These are phyloP conservation scores for Amorpha juglandis DNA, from an alignment of 2,888 invertebrate species.

Conservation along the genomic window DNA sequence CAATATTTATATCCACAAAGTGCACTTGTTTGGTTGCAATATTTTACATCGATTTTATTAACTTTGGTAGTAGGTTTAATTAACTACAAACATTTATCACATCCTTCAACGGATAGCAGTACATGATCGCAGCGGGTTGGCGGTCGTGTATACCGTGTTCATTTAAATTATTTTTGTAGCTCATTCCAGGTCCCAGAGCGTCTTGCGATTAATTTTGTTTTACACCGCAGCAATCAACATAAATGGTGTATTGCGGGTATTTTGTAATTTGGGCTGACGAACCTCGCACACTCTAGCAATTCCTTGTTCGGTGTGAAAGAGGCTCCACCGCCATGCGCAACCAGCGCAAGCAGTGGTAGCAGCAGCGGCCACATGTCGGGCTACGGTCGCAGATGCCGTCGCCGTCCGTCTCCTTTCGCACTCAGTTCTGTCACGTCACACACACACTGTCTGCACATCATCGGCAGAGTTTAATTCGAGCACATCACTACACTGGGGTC, in stretches of 20 bases:
- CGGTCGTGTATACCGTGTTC: conserved; percentile 59
- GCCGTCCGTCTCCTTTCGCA: conserved; percentile 62
- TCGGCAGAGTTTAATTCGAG: conserved; percentile 57
- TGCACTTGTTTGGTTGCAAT: neutral
- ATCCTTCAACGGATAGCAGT: neutral
- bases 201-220: conserved; percentile 38
- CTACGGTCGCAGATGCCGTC: conserved; percentile 63
- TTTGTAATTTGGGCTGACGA: conserved; percentile 48
- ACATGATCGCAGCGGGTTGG: conserved; percentile 35
- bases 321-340: conserved; percentile 68
- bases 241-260: conserved; percentile 2
- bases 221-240: conserved; percentile 15
- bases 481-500: conserved; percentile 70
- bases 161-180: conserved; percentile 78
- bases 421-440: conserved; percentile 67
- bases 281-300: conserved; percentile 80
- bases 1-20: neutral
- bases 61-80: neutral
- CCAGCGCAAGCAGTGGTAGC: conserved; percentile 65
- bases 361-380: conserved; percentile 73
- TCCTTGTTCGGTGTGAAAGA: conserved; percentile 72
- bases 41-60: neutral
- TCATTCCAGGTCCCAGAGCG: conserved; percentile 64
- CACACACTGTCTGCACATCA: conserved; percentile 71
- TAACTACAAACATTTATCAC: neutral